A percentile compares a stretch with the other conserved stretches of the same genome.
phyloP scores from a whole-genome alignment of 2,797 vertebrate species.

The Gallinago solitaria region DNA sequence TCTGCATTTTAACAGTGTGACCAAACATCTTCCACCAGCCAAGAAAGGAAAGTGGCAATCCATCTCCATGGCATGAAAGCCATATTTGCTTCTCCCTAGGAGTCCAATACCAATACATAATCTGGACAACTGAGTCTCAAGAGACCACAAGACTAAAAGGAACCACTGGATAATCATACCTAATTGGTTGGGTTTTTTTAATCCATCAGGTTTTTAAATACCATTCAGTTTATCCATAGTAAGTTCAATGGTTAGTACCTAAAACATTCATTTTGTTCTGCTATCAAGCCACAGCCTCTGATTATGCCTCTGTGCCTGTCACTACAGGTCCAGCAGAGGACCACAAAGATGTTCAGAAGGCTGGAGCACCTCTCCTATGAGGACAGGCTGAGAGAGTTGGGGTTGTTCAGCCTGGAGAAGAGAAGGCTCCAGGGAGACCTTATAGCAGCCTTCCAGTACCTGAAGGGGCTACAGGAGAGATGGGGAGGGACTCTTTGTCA shows the following conservation, averaged over 20 bases:
- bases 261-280: neutral
- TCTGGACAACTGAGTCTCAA: neutral
- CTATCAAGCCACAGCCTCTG: neutral
- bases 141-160: neutral
- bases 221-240: neutral
- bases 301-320: neutral
- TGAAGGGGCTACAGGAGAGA: too few species aligned
- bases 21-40: neutral
- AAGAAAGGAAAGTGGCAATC: neutral
- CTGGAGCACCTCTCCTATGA: too few species aligned
- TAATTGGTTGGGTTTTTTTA: neutral
- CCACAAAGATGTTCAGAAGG: too few species aligned
- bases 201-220: neutral
- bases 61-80: neutral
- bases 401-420: too few species aligned
- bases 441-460: too few species aligned
- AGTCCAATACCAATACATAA: neutral
- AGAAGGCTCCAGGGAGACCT: too few species aligned
- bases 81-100: neutral
- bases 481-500: too few species aligned
- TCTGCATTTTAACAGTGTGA: neutral
- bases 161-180: neutral
- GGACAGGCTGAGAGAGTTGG: too few species aligned
- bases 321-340: too few species aligned
- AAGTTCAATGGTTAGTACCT: neutral